Base-by-base conservation (phyloP, 2,888 invertebrate genomes). In the Dolichopus griseipennis region DNA sequence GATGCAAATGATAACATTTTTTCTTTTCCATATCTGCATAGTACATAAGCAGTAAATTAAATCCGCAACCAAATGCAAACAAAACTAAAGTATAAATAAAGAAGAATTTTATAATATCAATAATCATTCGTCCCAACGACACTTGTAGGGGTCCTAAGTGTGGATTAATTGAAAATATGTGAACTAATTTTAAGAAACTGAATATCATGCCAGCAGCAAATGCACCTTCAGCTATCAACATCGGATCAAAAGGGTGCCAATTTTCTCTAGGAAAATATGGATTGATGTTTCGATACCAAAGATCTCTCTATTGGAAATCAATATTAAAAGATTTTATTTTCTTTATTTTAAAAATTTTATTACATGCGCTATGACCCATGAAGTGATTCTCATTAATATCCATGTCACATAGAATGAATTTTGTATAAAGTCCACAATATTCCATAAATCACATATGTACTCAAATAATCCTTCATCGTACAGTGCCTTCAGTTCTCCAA, bases 181-280 rank as follows among this genome's bases (percentile, higher is more conserved):
- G 96, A 22, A 97, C 96, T 76, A 97, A 86, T 81, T 97, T 97
- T 69, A 97, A 85, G 76, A 93, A 95, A 71, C 94, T 95, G 82
- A 95, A 96, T 75, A 97, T 96, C 91, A 97, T 97, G 73, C 94
- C 97, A 0, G 96, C 96, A 0, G 97, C 96, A 79, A 97, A 97
- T 63, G 97, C 92, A 66, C 95, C 81, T 82, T 95, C 95, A 0
- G 94, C 92, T 18, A 97, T 85, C 22, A 97, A 83, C 89, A 96
- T 95, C 0, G 97, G 97, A 82, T 97, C 97, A 79, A 92, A 97
- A 0, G 93, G 90, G 79, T 95, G 91, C 97, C 97, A 97, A 71
- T 91, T 85, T 76, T 94, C 93, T 52, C 96, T 85, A 0, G 93
- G 92, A 76, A 92, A 91, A 87, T 91, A 92, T 0, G 93, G 92